Conservation (phyloP, 2,113 vertebrate species). For the Sinocyclocheilus grahami region DNA sequence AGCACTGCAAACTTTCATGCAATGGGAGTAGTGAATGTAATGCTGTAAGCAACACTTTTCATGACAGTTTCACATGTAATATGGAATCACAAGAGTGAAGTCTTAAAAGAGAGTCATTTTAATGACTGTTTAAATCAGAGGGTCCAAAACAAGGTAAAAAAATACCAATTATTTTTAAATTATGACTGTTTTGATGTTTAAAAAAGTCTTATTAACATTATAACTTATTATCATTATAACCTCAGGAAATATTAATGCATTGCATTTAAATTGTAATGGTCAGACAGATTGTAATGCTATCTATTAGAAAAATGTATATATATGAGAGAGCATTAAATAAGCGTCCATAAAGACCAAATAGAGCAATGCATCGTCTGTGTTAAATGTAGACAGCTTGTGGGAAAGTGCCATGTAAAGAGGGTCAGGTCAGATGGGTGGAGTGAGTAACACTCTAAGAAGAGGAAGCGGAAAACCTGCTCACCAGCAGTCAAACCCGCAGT, state of each 20-base stretch:
- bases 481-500: slow-evolving; percentile 86
- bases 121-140: background rate
- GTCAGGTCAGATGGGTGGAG: slow-evolving; percentile 24
- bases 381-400: background rate
- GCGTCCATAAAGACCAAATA: background rate
- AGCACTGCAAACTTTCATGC: background rate
- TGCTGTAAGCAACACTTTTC: background rate
- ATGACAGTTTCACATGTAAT: background rate
- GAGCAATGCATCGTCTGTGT: background rate
- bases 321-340: background rate
- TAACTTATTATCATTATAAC: background rate
- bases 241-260: background rate
- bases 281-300: background rate
- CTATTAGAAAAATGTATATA: background rate
- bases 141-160: background rate
- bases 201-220: background rate
- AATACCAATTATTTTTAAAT: background rate
- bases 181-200: background rate
- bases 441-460: slow-evolving; percentile 20
- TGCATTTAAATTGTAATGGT: background rate
- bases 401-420: slow-evolving; percentile 1
- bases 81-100: background rate
- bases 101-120: background rate
- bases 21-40: background rate
- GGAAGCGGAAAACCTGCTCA: slow-evolving; percentile 59